Evolutionary conservation across 2,888 invertebrate genomes (phyloP).

Genomic region (Xiphydria camelus): DNA sequence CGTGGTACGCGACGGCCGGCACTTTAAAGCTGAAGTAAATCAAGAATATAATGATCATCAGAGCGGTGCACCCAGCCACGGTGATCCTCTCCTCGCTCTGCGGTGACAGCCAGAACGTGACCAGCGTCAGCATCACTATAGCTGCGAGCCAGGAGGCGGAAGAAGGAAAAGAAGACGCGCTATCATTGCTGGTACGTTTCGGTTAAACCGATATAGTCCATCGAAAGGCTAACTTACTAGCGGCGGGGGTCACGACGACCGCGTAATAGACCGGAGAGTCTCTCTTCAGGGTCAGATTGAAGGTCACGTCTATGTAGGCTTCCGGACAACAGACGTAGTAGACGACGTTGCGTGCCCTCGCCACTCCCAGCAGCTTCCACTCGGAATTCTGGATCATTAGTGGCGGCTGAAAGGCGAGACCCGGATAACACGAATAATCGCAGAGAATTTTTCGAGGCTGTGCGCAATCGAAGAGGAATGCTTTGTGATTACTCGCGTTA

Average conservation of each 20-base stretch:
- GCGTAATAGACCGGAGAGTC: constrained; percentile 66
- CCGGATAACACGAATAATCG: too few relatives aligned
- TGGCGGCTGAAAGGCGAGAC: constrained; percentile 20
- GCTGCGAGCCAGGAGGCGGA: constrained; percentile 51
- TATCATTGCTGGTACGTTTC: too few relatives aligned
- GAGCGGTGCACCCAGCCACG: constrained; percentile 63
- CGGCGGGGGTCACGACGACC: constrained; percentile 66
- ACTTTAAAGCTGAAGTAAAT: constrained; percentile 67
- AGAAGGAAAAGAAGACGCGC: too few relatives aligned
- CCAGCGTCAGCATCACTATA: constrained; percentile 64
- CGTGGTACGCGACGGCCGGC: constrained; percentile 61
- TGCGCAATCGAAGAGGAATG: too few relatives aligned
- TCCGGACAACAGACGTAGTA: constrained; percentile 63
- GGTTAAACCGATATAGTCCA: too few relatives aligned
- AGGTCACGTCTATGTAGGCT: constrained; percentile 62
- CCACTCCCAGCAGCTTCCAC: constrained; percentile 60
- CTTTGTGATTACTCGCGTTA: too few relatives aligned
- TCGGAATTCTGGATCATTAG: constrained; percentile 50
- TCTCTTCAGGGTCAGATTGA: constrained; percentile 61
- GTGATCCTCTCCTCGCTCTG: constrained; percentile 69
- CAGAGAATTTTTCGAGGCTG: too few relatives aligned
- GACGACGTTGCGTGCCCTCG: constrained; percentile 50
- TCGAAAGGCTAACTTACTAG: constrained; percentile 52
- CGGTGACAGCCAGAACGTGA: constrained; percentile 69
- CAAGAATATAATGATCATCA: constrained; percentile 66